These are phyloP conservation scores for Cantharis nigra DNA, from an alignment of 2,888 invertebrate genomes.

Conservation along the genomic window DNA sequence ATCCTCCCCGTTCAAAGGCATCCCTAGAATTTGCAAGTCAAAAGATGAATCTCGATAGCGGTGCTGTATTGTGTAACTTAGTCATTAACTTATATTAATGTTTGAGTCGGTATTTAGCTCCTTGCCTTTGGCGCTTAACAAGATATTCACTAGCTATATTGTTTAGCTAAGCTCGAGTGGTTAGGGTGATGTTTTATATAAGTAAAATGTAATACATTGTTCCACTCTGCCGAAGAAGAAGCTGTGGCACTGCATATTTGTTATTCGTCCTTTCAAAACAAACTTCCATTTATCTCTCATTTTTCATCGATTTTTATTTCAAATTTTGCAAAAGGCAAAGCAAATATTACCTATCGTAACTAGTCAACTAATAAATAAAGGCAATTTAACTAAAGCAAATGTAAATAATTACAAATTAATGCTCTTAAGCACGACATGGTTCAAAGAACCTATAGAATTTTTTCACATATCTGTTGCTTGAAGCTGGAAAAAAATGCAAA, in stretches of 20 bases:
- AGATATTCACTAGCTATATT: constrained; percentile 32
- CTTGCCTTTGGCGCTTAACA: constrained; percentile 28
- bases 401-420: not conserved
- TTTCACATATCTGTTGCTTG: not conserved
- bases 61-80: constrained; percentile 35
- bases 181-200: constrained; percentile 11
- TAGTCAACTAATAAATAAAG: not conserved
- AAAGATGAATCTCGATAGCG: constrained; percentile 22
- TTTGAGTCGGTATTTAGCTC: constrained; percentile 33
- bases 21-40: constrained; percentile 11
- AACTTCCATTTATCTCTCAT: not conserved
- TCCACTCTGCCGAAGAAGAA: not conserved
- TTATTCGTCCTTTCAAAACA: not conserved
- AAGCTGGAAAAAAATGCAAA: not conserved
- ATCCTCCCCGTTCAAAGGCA: not conserved
- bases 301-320: not conserved
- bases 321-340: not conserved
- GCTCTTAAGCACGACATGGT: not conserved
- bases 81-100: constrained; percentile 41
- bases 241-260: not conserved
- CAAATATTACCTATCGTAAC: not conserved
- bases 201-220: constrained; percentile 9
- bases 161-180: constrained; percentile 21
- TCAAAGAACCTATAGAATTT: not conserved
- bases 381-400: not conserved